Evolutionary conservation across 2,888 invertebrate genomes (phyloP).

Genomic region (Drosophila cracens): DNA sequence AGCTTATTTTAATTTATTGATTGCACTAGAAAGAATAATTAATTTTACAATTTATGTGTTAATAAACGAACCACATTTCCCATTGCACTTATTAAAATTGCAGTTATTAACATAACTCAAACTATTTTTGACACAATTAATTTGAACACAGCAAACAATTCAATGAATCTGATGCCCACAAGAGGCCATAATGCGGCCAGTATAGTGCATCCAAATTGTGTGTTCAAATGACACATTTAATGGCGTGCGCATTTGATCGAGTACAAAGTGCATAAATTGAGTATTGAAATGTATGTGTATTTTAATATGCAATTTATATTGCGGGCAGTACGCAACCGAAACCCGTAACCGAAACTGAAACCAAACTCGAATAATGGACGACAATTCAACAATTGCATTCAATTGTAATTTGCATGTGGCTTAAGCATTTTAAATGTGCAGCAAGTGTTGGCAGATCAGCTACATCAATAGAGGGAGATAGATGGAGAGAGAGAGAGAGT

Average conservation of each 20-base stretch:
- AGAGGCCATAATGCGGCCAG: conserved; percentile 25
- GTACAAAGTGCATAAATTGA: conserved; percentile 43
- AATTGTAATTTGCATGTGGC: conserved; percentile 38
- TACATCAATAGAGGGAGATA: background rate
- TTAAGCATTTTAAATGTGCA: conserved; percentile 30
- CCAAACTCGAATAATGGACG: conserved; percentile 26
- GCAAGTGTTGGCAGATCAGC: conserved; percentile 3
- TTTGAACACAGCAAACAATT: conserved; percentile 47
- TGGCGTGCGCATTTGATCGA: conserved; percentile 12
- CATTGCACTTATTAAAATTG: conserved; percentile 29
- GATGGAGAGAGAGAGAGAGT: background rate
- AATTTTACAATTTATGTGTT: conserved; percentile 1
- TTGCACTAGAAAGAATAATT: background rate
- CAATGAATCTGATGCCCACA: conserved; percentile 43
- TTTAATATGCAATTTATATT: conserved; percentile 68
- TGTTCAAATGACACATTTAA: conserved; percentile 29
- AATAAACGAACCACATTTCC: conserved; percentile 12
- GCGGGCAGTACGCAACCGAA: conserved; percentile 40
- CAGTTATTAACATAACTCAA: conserved; percentile 17
- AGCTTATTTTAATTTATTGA: background rate
- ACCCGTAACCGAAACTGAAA: conserved; percentile 24
- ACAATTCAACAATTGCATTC: conserved; percentile 44
- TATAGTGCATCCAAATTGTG: conserved; percentile 1
- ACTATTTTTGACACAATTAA: conserved; percentile 46
- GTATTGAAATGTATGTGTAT: conserved; percentile 44